Evolutionary conservation across 2,888 invertebrate species (phyloP), one percentile per base, ranked within the genome.

Genomic region (Tubiluchus corallicola): DNA sequence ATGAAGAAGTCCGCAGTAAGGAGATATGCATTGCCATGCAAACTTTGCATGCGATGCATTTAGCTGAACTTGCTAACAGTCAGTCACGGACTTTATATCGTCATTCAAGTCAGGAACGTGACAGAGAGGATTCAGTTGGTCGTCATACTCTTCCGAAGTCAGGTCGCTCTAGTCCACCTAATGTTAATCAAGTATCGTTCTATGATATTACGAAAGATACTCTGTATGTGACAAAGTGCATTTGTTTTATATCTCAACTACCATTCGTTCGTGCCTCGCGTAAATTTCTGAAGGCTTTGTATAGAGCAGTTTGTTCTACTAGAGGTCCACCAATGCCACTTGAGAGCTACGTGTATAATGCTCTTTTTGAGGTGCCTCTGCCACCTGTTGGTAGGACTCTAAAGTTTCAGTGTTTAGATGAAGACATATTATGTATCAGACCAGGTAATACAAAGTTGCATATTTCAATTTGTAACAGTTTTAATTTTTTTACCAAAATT

Each of bases 21-120:
- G 81, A 87, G 62, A 88, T 96, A 54, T 87, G 88, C 64, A 80
- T 79, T 57, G 90, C 92, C 43, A 90, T 96, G 80, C 87, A 90
- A 64, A 87, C 87, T 29, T 72, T 94, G 53, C 88, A 90, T 71
- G 79, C 78, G 64, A 66, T 63, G 60, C 50, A 50, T 40, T 20
- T 50, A 13, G 46, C 50, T 2, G 50, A 50, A 40, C 37, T 85
- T 41, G 84, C 84, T 40, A 83, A 82, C 63, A 80, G 82, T 16
- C 77, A 79, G 50, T 63, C 65, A 37, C 53, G 53, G 38, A 52
- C 51, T 29, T 48, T 51, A 37, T 51, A 53, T 19, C 9, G 29
- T 20, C 15, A 20, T 20, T 21, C 37, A 19, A 17, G 19, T 18
- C 9, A 16, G 15, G n/a, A n/a, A n/a, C n/a, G 4, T 18, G 41